Evolutionary conservation across 1,140 invertebrate species (phyloP).

Genomic region (Cotesia glomerata): DNA sequence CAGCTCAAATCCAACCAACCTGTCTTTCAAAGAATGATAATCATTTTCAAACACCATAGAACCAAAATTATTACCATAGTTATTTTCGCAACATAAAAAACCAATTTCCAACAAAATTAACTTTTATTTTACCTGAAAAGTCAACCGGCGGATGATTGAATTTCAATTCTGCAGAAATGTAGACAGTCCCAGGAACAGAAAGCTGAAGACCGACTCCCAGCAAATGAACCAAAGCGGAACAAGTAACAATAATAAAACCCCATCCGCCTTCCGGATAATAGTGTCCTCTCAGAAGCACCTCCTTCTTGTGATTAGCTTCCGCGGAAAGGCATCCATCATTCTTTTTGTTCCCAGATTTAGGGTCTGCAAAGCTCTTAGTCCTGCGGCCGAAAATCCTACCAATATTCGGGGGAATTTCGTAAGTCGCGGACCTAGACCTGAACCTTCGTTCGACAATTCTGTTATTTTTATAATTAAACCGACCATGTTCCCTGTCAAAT

Average conservation of each 20-base stretch:
- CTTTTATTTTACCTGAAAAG: slow-evolving; percentile 41
- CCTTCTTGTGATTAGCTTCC: slow-evolving; percentile 48
- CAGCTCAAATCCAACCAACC: too few species aligned
- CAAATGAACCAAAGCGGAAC: slow-evolving; percentile 63
- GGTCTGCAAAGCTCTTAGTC: slow-evolving; percentile 32
- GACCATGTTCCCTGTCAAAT: slow-evolving; percentile 15
- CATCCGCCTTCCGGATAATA: slow-evolving; percentile 72
- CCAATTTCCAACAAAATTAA: not conserved
- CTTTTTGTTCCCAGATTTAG: not conserved
- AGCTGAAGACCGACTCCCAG: slow-evolving; percentile 62
- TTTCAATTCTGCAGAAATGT: slow-evolving; percentile 41
- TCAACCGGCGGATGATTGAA: slow-evolving; percentile 49
- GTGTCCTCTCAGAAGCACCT: slow-evolving; percentile 61
- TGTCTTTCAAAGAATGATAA: too few species aligned
- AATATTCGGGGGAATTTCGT: slow-evolving; percentile 17
- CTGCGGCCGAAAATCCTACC: slow-evolving; percentile 19
- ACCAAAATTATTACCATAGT: too few species aligned
- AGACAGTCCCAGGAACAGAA: slow-evolving; percentile 46
- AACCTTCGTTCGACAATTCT: slow-evolving; percentile 30
- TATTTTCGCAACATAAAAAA: not conserved
- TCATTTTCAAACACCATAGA: too few species aligned
- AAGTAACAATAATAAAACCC: slow-evolving; percentile 69
- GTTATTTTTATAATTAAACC: slow-evolving; percentile 25
- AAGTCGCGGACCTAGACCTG: slow-evolving; percentile 23
- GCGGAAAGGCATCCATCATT: slow-evolving; percentile 26